phyloP scores from a whole-genome alignment of 1,140 invertebrate genomes.

The Zaprionus gabonicus region DNA sequence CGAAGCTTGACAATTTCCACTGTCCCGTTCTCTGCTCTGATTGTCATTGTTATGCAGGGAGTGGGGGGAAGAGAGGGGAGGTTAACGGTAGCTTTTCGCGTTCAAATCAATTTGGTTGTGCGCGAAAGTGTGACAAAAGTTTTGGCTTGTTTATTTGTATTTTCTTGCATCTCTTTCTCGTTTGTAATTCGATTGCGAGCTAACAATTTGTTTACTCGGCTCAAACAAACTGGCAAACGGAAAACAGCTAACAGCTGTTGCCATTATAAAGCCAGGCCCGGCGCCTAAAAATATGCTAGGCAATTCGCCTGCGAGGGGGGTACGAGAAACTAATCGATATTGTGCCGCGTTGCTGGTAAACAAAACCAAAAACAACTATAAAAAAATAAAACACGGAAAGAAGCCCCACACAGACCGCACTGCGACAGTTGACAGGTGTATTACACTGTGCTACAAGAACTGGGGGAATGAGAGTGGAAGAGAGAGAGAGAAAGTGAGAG shows the following conservation, averaged over 20 bases:
- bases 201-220: conserved; percentile 55
- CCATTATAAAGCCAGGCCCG: conserved; percentile 34
- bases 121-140: conserved; percentile 62
- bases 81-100: conserved; percentile 12
- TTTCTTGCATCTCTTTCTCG: conserved; percentile 24
- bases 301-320: conserved; percentile 3
- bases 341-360: conserved; percentile 26
- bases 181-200: conserved; percentile 23
- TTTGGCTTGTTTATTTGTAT: conserved; percentile 18
- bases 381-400: conserved; percentile 37
- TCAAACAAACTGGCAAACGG: conserved; percentile 44
- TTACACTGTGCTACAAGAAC: not conserved
- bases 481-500: not conserved
- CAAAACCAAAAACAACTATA: conserved; percentile 21
- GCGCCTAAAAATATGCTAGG: conserved; percentile 48
- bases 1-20: conserved; percentile 56
- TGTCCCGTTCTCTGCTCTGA: conserved; percentile 61
- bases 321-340: conserved; percentile 45
- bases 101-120: conserved; percentile 66
- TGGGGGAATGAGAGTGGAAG: no score
- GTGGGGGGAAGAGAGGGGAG: not conserved
- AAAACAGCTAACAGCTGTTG: conserved; percentile 39
- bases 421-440: conserved; percentile 5
- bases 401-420: conserved; percentile 29
- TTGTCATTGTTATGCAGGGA: conserved; percentile 50